These are phyloP conservation scores for Columba livia DNA, from an alignment of 2,113 vertebrate species.

Conservation along the genomic window DNA sequence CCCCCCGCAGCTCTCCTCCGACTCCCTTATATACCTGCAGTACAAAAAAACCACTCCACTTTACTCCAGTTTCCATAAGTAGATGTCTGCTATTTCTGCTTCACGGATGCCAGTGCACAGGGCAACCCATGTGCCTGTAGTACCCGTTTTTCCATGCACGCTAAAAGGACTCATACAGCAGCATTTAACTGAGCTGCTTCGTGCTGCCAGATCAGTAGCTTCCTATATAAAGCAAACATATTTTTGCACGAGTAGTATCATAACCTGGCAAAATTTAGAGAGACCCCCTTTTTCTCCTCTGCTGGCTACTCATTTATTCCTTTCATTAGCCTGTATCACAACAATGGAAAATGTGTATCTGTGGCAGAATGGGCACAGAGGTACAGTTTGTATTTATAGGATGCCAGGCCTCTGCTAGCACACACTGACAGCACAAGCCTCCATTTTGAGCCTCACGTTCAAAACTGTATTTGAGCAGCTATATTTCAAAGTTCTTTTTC, in stretches of 20 bases:
- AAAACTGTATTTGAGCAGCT: conserved; percentile 54
- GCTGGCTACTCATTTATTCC: background rate
- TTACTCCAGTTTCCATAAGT: conserved; percentile 23
- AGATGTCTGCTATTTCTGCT: conserved; percentile 42
- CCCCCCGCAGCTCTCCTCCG: background rate
- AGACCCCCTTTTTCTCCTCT: background rate
- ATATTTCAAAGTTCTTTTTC: conserved; percentile 47
- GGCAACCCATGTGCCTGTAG: conserved; percentile 45
- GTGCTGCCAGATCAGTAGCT: background rate
- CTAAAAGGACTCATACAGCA: conserved; percentile 22
- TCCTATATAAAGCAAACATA: conserved; percentile 26
- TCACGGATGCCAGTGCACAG: conserved; percentile 31
- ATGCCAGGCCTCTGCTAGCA: conserved; percentile 60
- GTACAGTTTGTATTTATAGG: conserved; percentile 45
- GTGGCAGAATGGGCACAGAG: background rate
- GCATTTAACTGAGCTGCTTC: conserved; percentile 42
- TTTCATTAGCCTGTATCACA: background rate
- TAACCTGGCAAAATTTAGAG: background rate
- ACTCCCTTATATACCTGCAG: background rate
- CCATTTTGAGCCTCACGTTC: conserved; percentile 73
- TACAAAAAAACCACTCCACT: background rate
- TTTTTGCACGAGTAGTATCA: background rate
- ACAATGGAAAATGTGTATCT: background rate
- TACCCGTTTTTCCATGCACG: conserved; percentile 17
- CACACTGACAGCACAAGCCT: conserved; percentile 46